A percentile compares a stretch with the other conserved stretches of the same genome.
phyloP scores from a whole-genome alignment of 2,113 vertebrate genomes.

The Prionailurus bengalensis region DNA sequence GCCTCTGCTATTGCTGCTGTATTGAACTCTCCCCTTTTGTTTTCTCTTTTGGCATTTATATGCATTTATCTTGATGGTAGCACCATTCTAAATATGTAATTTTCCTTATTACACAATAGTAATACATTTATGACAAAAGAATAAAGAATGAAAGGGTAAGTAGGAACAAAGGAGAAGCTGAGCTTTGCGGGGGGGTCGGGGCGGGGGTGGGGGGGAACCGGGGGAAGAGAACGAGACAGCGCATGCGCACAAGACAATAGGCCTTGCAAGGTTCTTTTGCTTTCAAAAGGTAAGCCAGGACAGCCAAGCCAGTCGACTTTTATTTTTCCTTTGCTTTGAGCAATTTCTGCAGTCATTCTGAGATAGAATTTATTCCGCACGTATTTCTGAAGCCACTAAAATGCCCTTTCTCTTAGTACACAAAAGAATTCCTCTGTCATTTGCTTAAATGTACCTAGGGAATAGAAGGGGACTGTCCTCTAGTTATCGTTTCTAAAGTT shows the following conservation, averaged over 20 bases:
- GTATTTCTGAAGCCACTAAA: slow-evolving; percentile 4
- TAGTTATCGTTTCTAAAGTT: background rate
- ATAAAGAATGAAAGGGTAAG: background rate
- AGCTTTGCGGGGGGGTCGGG: background rate
- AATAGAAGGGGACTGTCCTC: background rate
- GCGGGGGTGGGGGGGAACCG: too few relatives aligned
- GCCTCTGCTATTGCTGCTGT: background rate
- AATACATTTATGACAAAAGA: background rate
- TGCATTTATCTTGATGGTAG: background rate
- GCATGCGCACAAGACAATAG: background rate
- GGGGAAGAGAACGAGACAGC: background rate
- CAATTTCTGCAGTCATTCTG: background rate
- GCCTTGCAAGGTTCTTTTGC: background rate
- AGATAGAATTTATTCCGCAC: background rate
- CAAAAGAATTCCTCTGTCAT: background rate
- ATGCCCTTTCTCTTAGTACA: background rate
- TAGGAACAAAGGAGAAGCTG: background rate
- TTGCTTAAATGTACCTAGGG: background rate
- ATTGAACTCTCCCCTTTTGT: background rate
- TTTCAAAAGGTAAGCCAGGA: background rate
- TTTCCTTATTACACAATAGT: background rate
- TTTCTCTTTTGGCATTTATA: background rate
- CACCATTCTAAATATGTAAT: background rate
- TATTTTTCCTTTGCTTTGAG: slow-evolving; percentile 25
- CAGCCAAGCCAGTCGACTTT: background rate